A percentile compares a stretch with the other conserved stretches of the same genome.
Evolutionary conservation across 2,113 vertebrate species (phyloP).

Genomic region (Tretioscincus oriximinensis): DNA sequence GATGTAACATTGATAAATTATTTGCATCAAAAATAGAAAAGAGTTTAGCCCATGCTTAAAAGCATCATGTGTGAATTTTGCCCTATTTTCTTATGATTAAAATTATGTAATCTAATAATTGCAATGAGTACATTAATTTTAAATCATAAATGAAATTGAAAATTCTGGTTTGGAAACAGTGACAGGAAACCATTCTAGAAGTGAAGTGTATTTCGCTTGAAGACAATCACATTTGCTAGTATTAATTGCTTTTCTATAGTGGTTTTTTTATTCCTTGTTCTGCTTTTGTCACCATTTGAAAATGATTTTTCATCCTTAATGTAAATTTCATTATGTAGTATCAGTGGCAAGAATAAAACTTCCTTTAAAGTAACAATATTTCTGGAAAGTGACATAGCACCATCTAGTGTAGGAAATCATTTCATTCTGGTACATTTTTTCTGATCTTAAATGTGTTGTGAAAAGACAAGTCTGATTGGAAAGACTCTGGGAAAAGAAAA

Average conservation of each 20-base stretch:
- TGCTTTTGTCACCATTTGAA: conserved; percentile 26
- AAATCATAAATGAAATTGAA: conserved; percentile 6
- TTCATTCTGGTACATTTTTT: conserved; percentile 35
- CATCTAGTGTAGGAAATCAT: conserved; percentile 71
- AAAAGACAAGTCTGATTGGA: neutral
- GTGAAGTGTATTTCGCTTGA: neutral
- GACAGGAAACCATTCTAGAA: conserved; percentile 8
- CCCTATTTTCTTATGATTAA: conserved; percentile 5
- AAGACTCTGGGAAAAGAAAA: too few species aligned
- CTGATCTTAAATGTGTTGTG: conserved; percentile 15
- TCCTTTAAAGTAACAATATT: neutral
- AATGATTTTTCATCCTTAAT: conserved; percentile 24
- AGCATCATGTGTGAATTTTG: neutral
- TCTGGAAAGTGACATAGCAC: conserved; percentile 76
- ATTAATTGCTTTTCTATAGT: conserved; percentile 28
- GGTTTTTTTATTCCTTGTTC: conserved; percentile 25
- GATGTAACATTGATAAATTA: too few species aligned
- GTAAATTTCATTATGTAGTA: conserved; percentile 42
- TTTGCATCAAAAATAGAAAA: too few species aligned
- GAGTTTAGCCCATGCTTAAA: neutral
- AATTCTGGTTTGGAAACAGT: conserved; percentile 26
- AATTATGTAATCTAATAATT: neutral
- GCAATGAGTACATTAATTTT: neutral
- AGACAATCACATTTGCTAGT: conserved; percentile 32
- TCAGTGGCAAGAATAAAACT: conserved; percentile 11